A percentile compares a stretch with the other conserved stretches of the same genome.
Evolutionary conservation across 2,113 vertebrate genomes (phyloP).

Genomic region (Manacus vitellinus): DNA sequence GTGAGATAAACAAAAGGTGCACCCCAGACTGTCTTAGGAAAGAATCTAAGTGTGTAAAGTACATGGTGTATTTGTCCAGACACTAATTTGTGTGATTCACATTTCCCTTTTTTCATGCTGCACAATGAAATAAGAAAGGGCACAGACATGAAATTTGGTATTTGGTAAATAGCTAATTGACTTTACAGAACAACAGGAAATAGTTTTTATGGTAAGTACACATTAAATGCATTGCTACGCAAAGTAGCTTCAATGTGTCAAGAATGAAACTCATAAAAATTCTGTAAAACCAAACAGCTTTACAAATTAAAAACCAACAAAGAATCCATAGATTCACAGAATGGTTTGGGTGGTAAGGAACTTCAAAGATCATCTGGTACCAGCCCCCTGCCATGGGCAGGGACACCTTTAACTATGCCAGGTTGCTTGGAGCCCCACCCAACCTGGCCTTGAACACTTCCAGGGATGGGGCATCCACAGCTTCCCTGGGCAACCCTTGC

Average conservation of each 20-base stretch:
- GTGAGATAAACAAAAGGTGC: neutral
- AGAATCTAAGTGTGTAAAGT: neutral
- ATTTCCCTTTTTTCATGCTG: neutral
- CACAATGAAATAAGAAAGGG: neutral
- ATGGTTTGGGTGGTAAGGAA: neutral
- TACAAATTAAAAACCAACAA: neutral
- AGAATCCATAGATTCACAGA: neutral
- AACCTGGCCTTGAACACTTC: neutral
- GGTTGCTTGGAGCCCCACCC: no score
- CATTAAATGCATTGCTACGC: slow-evolving; percentile 32
- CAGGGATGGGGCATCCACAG: neutral
- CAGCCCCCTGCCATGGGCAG: neutral
- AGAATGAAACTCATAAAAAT: fast-evolving
- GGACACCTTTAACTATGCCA: neutral
- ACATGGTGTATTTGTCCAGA: neutral
- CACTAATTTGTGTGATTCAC: neutral
- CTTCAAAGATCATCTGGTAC: neutral
- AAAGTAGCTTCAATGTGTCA: neutral
- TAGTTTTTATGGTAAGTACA: slow-evolving; percentile 54
- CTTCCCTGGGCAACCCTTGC: neutral
- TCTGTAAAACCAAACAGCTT: neutral
- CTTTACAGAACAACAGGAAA: slow-evolving; percentile 66
- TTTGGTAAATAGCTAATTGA: slow-evolving; percentile 61
- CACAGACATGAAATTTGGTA: neutral
- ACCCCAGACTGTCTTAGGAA: neutral